These are phyloP conservation scores for Phylloscopus trochiloides DNA, from an alignment of 2,113 vertebrate species.

Conservation along the genomic window DNA sequence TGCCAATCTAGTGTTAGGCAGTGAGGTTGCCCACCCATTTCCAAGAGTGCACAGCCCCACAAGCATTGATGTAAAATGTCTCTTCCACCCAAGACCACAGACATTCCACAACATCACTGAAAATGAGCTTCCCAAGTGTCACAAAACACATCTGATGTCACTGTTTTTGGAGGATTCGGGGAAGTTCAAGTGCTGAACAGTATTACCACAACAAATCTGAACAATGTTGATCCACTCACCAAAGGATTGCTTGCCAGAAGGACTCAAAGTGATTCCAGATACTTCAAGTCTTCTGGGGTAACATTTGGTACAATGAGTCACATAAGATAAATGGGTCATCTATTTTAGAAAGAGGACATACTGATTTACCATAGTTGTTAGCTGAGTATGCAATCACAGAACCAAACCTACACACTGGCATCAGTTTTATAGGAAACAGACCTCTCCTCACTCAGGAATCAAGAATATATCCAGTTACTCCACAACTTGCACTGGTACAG, in stretches of 20 bases:
- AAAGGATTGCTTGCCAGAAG: not conserved
- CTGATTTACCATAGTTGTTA: not conserved
- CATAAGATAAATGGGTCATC: not conserved
- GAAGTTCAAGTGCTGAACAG: not conserved
- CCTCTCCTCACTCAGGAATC: not conserved
- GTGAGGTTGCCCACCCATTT: not conserved
- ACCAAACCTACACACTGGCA: not conserved
- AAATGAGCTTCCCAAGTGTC: not conserved
- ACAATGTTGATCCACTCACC: not conserved
- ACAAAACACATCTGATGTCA: not conserved
- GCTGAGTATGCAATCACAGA: not conserved
- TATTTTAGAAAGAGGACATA: not conserved
- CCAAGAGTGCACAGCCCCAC: not conserved
- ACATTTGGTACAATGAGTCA: conserved; percentile 4
- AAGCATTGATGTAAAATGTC: not conserved
- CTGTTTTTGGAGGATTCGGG: not conserved
- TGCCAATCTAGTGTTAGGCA: not conserved
- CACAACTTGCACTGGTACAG: not conserved
- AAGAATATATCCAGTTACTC: not conserved
- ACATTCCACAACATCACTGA: not conserved
- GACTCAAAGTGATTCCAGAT: not conserved
- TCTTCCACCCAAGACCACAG: not conserved
- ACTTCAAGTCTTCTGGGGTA: conserved; percentile 17
- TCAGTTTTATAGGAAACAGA: not conserved
- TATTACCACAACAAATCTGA: not conserved